These are phyloP conservation scores for Aphelenchoides besseyi DNA, from an alignment of 1,140 invertebrate genomes.

Conservation along the genomic window DNA sequence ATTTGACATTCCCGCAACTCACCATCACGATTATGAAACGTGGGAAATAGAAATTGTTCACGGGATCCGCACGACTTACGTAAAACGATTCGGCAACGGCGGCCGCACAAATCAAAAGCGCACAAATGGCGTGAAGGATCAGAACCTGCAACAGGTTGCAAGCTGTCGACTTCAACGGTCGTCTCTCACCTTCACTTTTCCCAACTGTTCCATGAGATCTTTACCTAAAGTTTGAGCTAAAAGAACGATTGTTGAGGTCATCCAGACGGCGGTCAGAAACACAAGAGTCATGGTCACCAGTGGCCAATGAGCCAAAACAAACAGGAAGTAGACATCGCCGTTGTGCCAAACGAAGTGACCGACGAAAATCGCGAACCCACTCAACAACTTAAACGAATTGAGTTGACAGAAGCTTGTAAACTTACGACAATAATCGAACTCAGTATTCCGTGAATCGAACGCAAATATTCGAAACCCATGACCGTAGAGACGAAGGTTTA, in stretches of 20 bases:
- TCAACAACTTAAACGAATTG: background rate
- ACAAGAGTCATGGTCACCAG: constrained; percentile 7
- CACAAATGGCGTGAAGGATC: constrained; percentile 15
- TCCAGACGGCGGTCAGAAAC: constrained; percentile 6
- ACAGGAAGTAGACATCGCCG: constrained; percentile 15
- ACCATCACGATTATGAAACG: constrained; percentile 15
- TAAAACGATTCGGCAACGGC: constrained; percentile 12
- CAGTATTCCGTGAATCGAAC: constrained; percentile 19
- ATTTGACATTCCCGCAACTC: constrained; percentile 1
- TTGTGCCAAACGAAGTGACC: constrained; percentile 15
- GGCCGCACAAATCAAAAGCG: constrained; percentile 4
- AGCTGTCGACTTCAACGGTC: background rate
- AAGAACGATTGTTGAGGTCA: background rate
- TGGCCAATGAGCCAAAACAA: background rate
- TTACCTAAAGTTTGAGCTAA: constrained; percentile 20
- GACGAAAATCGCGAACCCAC: background rate
- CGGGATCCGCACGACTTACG: background rate
- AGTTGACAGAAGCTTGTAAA: constrained; percentile 6
- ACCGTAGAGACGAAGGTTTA: no score
- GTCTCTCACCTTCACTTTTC: constrained; percentile 5
- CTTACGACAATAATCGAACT: constrained; percentile 19
- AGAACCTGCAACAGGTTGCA: background rate
- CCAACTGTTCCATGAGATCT: constrained; percentile 19
- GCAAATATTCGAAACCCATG: constrained; percentile 25
- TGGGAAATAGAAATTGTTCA: constrained; percentile 3